These are phyloP conservation scores for Hozukius guyotensis DNA, from an alignment of 2,797 vertebrate genomes.

Conservation along the genomic window DNA sequence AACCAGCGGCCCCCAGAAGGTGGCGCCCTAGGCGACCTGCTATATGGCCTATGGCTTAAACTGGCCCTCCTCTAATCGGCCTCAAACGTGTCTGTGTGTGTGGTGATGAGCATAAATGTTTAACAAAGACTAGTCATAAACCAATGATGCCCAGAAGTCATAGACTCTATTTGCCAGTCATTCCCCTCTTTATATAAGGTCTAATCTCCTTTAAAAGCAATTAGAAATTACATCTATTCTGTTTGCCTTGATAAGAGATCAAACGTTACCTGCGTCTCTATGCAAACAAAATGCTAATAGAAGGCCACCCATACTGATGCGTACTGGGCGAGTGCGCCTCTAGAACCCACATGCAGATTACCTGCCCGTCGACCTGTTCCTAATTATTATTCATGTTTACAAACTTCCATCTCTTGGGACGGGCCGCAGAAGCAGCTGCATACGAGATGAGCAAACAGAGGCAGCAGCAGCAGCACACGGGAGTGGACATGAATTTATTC, in stretches of 20 bases:
- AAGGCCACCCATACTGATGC: conserved; percentile 61
- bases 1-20: too few species aligned
- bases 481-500: conserved; percentile 85
- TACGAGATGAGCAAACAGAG: conserved; percentile 80
- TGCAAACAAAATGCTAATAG: conserved; percentile 79
- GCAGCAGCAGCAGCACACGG: conserved; percentile 56
- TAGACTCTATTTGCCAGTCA: conserved; percentile 42
- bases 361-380: conserved; percentile 80
- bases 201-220: conserved; percentile 74
- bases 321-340: conserved; percentile 40
- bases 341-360: conserved; percentile 81
- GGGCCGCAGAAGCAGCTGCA: conserved; percentile 69
- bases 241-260: conserved; percentile 75
- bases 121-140: conserved; percentile 39
- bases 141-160: conserved; percentile 40
- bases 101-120: conserved; percentile 11
- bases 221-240: conserved; percentile 70
- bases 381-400: conserved; percentile 90
- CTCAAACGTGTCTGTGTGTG: background rate
- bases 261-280: conserved; percentile 63
- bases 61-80: too few species aligned
- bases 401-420: conserved; percentile 85
- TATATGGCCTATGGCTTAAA: too few species aligned
- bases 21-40: too few species aligned
- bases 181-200: conserved; percentile 38